Base-by-base conservation (phyloP, 2,888 invertebrate species). In the Dicyrtomina minuta region DNA sequence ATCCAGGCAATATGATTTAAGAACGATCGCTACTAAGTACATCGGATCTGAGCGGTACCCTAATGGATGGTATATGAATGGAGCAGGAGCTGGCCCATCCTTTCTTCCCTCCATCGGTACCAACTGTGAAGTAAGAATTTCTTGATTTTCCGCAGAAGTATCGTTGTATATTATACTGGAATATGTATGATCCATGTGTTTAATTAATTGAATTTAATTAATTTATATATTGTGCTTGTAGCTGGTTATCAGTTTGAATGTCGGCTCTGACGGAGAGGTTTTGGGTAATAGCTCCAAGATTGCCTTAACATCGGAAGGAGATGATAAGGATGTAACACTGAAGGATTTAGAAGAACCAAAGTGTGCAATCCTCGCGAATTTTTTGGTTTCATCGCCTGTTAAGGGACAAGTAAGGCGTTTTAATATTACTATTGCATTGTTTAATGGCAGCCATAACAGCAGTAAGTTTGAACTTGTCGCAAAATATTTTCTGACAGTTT, bases 211-310 rank as follows among this genome's bases (percentile, higher is more conserved):
- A 3, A 24, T 12, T 55, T 55, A 73, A 60, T 71, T 49, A 12
- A 70, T 27, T 64, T 51, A 58, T 62, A 61, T 41, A 70, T 68
- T 79, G 53, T 13, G 20, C 24, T 83, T 84, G 62, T 83, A 93
- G 89, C 89, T 92, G 79, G 89, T 93, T 79, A 87, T 88, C 79
- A 93, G 93, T 82, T 78, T 92, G 77, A 83, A 85, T 59, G 81
- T 90, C 15, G 71, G 66, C n/a, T 82, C 81, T 27, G 83, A 85
- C 78, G 87, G 84, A 61, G 80, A 79, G 49, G 83, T 90, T 15
- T 83, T 46, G 22, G 41, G 39, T 15, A 74, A 74, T 49, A 71
- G 64, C 41, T 72, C 74, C 8, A 72, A 72, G 26, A 71, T 74
- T 0, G 68, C 75, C 2, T 33, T 73, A 24, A 77, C 76, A 1